Evolutionary conservation across 2,888 invertebrate species (phyloP).

Genomic region (Lissonota sp.): DNA sequence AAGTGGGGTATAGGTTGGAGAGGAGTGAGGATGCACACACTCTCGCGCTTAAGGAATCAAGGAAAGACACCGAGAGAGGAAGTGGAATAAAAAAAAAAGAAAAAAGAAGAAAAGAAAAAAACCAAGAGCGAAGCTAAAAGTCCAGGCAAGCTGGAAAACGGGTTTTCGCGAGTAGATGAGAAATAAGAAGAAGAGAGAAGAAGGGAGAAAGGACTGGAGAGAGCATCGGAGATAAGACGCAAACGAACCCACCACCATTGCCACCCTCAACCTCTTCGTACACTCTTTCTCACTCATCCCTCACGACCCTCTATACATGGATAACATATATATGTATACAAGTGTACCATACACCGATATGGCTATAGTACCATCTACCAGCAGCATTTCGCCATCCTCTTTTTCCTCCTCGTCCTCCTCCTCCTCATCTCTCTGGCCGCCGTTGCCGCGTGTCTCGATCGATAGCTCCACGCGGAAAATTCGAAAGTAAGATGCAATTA

Average conservation of each 20-base stretch:
- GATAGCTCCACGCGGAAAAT: constrained; percentile 84
- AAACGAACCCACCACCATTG: constrained; percentile 81
- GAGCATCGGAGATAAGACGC: constrained; percentile 83
- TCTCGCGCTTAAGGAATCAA: too few relatives aligned
- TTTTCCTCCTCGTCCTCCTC: constrained; percentile 54
- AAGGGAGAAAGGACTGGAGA: constrained; percentile 62
- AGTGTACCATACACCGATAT: constrained; percentile 38
- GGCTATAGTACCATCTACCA: constrained; percentile 40
- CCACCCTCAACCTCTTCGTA: constrained; percentile 66
- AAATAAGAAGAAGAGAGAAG: constrained; percentile 19
- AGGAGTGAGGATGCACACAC: neutral
- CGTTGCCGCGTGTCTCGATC: constrained; percentile 81
- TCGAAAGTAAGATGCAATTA: constrained; percentile 84
- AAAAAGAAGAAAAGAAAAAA: constrained; percentile 19
- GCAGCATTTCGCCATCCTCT: constrained; percentile 58
- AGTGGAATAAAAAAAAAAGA: constrained; percentile 62
- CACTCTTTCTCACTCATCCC: constrained; percentile 52
- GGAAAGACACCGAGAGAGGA: constrained; percentile 50
- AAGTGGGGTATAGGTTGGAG: constrained; percentile 40
- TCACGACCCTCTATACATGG: constrained; percentile 43
- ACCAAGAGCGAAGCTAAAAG: constrained; percentile 20
- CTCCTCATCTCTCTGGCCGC: constrained; percentile 48
- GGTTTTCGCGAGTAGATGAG: constrained; percentile 46
- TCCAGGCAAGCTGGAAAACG: constrained; percentile 27
- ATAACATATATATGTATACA: constrained; percentile 11